These are phyloP conservation scores for Albula goreensis DNA, from an alignment of 2,113 vertebrate species.

Conservation along the genomic window DNA sequence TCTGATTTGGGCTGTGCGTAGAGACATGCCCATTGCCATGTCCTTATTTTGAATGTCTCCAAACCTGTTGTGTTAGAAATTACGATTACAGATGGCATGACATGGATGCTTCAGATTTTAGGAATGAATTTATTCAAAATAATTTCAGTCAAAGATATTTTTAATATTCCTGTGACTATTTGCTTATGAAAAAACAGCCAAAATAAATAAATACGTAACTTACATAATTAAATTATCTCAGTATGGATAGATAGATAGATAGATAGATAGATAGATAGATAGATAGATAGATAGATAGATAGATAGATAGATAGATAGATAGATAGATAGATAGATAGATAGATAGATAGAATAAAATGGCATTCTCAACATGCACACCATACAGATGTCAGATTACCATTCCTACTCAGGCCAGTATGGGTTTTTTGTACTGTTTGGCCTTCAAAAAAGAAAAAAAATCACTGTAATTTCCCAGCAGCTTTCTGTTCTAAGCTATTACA, in stretches of 20 bases:
- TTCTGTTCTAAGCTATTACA: not conserved
- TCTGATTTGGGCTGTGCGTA: no score
- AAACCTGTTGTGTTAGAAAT: not conserved
- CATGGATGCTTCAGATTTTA: not conserved
- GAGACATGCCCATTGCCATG: no score
- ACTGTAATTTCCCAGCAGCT: not conserved
- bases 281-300: not conserved
- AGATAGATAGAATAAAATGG: no score
- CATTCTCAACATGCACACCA: no score
- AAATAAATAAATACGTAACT: not conserved
- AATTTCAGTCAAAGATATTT: not conserved
- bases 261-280: no score
- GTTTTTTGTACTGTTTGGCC: no score
- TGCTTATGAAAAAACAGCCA: not conserved
- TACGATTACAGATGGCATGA: not conserved
- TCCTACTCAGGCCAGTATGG: no score
- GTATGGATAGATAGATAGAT: not conserved
- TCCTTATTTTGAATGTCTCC: no score
- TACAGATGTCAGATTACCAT: no score
- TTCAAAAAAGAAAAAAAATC: no score
- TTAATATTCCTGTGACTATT: not conserved
- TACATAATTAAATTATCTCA: not conserved
- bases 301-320: not conserved
- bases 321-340: no score
- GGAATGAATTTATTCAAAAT: not conserved